Conservation (phyloP, 2,113 vertebrate genomes). For the Phylloscopus whistleri region DNA sequence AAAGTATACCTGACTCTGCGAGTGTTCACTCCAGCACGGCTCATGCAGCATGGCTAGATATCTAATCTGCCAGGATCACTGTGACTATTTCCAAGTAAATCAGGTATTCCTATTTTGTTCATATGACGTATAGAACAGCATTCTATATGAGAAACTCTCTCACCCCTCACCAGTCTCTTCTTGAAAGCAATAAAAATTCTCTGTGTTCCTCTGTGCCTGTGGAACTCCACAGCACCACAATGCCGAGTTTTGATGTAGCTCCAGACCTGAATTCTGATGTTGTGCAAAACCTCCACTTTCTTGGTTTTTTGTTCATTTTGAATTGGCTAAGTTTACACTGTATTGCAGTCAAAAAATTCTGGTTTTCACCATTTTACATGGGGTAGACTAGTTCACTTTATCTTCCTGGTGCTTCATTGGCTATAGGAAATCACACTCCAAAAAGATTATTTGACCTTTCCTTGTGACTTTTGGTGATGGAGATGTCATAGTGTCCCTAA, state of each 20-base stretch:
- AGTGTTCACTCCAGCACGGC: not conserved
- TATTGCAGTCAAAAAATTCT: not conserved
- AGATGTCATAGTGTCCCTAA: not conserved
- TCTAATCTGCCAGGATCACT: not conserved
- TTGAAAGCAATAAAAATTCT: not conserved
- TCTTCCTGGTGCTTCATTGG: not conserved
- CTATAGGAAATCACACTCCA: not conserved
- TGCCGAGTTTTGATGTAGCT: not conserved
- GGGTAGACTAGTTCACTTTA: not conserved
- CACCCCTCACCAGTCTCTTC: not conserved
- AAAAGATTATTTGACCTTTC: not conserved
- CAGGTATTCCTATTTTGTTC: not conserved
- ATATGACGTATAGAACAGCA: not conserved
- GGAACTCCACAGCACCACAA: not conserved
- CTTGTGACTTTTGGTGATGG: not conserved
- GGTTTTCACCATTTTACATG: not conserved
- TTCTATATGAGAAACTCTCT: not conserved
- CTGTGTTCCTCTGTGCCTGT: not conserved
- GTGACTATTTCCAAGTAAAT: not conserved
- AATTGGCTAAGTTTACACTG: not conserved
- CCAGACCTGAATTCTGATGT: not conserved
- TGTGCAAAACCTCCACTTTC: not conserved
- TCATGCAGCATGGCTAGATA: not conserved
- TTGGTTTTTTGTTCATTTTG: not conserved
- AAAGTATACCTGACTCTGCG: accelerated